Conservation (phyloP, 2,113 vertebrate genomes). For the Triplophysa siluroides region DNA sequence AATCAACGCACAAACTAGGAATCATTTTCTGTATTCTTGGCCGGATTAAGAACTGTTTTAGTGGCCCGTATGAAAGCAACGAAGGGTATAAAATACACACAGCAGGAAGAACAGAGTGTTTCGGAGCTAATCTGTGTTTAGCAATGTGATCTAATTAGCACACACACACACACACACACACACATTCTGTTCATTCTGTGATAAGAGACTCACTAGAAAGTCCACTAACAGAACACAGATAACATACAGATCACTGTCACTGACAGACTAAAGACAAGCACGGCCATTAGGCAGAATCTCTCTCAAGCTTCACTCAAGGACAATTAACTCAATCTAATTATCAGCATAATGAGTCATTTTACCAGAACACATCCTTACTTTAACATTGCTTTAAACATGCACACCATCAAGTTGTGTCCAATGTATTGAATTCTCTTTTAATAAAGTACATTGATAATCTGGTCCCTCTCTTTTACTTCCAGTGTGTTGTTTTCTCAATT, state of each 20-base stretch:
- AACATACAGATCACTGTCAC: not conserved
- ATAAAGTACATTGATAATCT: too few species aligned
- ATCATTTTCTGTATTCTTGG: too few species aligned
- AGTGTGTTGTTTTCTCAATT: too few species aligned
- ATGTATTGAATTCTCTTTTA: not conserved
- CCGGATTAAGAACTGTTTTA: not conserved
- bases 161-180: not conserved
- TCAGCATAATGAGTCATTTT: not conserved
- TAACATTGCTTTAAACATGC: not conserved
- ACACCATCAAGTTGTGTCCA: not conserved
- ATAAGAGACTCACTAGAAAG: slow-evolving; percentile 3
- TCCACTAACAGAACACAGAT: not conserved
- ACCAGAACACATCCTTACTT: not conserved
- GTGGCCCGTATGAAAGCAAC: not conserved
- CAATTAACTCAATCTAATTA: not conserved
- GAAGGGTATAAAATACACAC: not conserved
- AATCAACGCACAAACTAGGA: too few species aligned
- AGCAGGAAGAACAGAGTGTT: slow-evolving; percentile 5
- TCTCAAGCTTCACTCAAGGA: not conserved
- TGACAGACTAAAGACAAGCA: not conserved
- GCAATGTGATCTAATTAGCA: slow-evolving; percentile 2
- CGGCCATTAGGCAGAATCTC: not conserved
- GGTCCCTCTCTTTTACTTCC: too few species aligned
- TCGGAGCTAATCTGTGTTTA: not conserved
- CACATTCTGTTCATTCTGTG: not conserved